Evolutionary conservation across 2,797 vertebrate genomes (phyloP), one percentile per base, ranked within the genome.

Genomic region (Lagodon rhomboides): DNA sequence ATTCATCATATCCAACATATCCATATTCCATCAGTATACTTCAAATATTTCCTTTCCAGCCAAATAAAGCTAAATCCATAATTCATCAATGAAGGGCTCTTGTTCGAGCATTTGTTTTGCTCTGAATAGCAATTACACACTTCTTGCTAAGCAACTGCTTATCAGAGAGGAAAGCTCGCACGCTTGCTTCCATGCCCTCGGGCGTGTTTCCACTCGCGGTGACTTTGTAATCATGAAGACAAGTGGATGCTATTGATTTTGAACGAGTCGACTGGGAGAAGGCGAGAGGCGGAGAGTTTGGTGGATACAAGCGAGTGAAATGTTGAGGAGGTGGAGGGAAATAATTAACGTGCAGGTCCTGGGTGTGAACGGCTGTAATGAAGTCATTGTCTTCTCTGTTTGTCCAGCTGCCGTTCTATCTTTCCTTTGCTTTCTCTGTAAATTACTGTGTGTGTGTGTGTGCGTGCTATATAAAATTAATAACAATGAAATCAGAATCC

Each of bases 201-300:
- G 55, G 17, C 34, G 61, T 69, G 49, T 73, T 74, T 64, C 27
- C 22, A 50, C 47, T 83, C 13, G 18, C n/a, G 17, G 44, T 80
- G 72, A 75, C 22, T 55, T 75, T 73, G 47, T 73, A 73, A 86
- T 88, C 69, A 84, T 49, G 13, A 30, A 68, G 60, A 79, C 47
- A 73, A 86, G 54, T 66, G 58, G 44, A 68, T 30, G 55, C 58
- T 65, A 84, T 80, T 51, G 46, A 79, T 85, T 81, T 66, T 68
- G 22, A 73, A 61, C 22, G 27, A 68, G 27, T 72, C 54, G 82
- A 83, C 77, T 77, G 65, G 18, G 12, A 68, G 51, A 84, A 30
- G 13, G 47, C 54, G 43, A 66, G 13, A 66, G n/a, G 69, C 15
- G 51, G 16, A 25, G 43, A 70, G 22, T 66, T 47, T 58, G 54